phyloP scores from a whole-genome alignment of 2,888 invertebrate genomes.

The Lordiphosa fenestrarum region DNA sequence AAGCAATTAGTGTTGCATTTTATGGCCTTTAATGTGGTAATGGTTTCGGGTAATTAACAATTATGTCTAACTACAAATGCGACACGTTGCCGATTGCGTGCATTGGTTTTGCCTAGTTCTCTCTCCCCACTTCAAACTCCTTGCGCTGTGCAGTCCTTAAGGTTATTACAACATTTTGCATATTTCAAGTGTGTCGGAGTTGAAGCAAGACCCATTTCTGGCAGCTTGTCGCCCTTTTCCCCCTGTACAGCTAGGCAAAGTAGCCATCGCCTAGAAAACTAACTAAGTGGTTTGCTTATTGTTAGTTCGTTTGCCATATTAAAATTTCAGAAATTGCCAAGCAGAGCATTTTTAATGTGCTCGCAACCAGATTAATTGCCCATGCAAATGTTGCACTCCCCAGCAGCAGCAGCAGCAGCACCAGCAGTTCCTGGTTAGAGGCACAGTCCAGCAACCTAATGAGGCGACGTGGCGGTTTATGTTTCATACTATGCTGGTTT shows the following conservation, averaged over 20 bases:
- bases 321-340: slow-evolving; percentile 58
- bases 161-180: slow-evolving; percentile 71
- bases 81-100: slow-evolving; percentile 75
- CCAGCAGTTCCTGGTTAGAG: slow-evolving; percentile 1
- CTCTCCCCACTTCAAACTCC: not conserved
- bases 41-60: slow-evolving; percentile 75
- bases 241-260: slow-evolving; percentile 36
- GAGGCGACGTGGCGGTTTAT: slow-evolving; percentile 32
- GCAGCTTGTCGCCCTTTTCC: not conserved
- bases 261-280: slow-evolving; percentile 61
- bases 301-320: slow-evolving; percentile 62
- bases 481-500: no score
- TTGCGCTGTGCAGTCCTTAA: slow-evolving; percentile 16
- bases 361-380: slow-evolving; percentile 60
- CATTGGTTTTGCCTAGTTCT: slow-evolving; percentile 14
- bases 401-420: not conserved
- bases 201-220: not conserved
- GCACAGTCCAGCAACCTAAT: slow-evolving; percentile 41
- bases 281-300: slow-evolving; percentile 71
- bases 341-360: slow-evolving; percentile 39
- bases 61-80: slow-evolving; percentile 76
- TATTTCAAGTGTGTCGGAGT: slow-evolving; percentile 53
- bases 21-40: slow-evolving; percentile 76
- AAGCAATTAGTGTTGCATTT: slow-evolving; percentile 76
- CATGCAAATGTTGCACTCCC: slow-evolving; percentile 55